Conservation (phyloP, 1,140 invertebrate genomes). For the Branchinecta lynchi region DNA sequence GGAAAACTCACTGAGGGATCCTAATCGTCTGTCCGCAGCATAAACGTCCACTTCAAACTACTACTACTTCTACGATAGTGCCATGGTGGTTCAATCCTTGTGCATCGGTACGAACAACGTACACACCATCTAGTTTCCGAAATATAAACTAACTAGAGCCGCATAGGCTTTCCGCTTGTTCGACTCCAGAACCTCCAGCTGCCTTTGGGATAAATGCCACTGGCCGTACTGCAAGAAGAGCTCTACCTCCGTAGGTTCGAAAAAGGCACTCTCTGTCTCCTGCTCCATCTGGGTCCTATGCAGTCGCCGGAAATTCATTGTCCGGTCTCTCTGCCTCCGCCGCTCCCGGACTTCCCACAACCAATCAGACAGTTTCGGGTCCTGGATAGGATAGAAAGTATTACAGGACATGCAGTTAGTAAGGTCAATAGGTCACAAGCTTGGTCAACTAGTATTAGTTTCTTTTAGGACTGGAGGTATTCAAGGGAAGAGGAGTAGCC, state of each 20-base stretch:
- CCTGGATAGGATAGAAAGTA: slow-evolving; percentile 33
- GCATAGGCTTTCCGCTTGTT: not conserved
- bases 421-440: too few species aligned
- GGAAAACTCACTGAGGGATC: too few species aligned
- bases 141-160: slow-evolving; percentile 7
- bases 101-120: not conserved
- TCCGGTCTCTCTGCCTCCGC: slow-evolving; percentile 50
- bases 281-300: slow-evolving; percentile 22
- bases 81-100: too few species aligned
- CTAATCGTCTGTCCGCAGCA: too few species aligned
- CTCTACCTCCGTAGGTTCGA: slow-evolving; percentile 22
- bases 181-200: slow-evolving; percentile 24
- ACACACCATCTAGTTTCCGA: slow-evolving; percentile 9
- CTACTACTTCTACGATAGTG: too few species aligned
- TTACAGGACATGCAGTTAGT: too few species aligned
- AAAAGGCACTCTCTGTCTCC: slow-evolving; percentile 12
- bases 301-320: slow-evolving; percentile 27
- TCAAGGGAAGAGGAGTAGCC: too few species aligned
- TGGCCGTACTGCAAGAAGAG: slow-evolving; percentile 26
- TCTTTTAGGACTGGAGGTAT: too few species aligned
- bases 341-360: slow-evolving; percentile 67
- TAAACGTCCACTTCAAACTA: too few species aligned
- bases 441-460: too few species aligned
- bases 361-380: slow-evolving; percentile 75
- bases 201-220: slow-evolving; percentile 22